phyloP scores from a whole-genome alignment of 1,140 invertebrate species.

The Orussus abietinus region DNA sequence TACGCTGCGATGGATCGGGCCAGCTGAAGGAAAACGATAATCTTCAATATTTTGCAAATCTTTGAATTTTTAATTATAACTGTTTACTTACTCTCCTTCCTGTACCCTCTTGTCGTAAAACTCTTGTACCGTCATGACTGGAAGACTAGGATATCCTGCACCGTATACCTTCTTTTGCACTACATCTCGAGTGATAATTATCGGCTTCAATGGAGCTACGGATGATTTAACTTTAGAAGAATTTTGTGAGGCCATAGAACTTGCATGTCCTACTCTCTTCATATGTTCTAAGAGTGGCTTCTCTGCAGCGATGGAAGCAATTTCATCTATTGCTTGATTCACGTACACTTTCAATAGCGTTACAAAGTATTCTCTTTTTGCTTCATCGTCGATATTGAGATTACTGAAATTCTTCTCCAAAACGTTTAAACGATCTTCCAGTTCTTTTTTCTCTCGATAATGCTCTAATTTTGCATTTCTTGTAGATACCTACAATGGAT shows the following conservation, averaged over 20 bases:
- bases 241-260: constrained; percentile 26
- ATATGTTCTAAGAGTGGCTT: constrained; percentile 72
- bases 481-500: constrained; percentile 45
- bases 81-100: constrained; percentile 68
- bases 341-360: constrained; percentile 74
- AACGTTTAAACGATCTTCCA: constrained; percentile 65
- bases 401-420: constrained; percentile 63
- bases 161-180: constrained; percentile 93
- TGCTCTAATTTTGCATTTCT: constrained; percentile 74
- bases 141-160: constrained; percentile 89
- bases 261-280: constrained; percentile 38
- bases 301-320: constrained; percentile 69
- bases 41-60: constrained; percentile 6
- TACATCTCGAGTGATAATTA: constrained; percentile 88
- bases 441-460: constrained; percentile 75
- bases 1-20: constrained; percentile 35
- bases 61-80: not conserved
- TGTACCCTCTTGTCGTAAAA: constrained; percentile 87
- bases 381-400: constrained; percentile 72
- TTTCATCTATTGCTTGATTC: constrained; percentile 72
- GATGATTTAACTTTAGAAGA: constrained; percentile 44
- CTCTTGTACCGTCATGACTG: constrained; percentile 89
- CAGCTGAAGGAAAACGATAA: constrained; percentile 34
- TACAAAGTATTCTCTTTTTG: constrained; percentile 77
- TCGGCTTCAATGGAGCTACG: constrained; percentile 69